phyloP scores from a whole-genome alignment of 2,888 invertebrate genomes.

The Nephrotoma guestfalica region DNA sequence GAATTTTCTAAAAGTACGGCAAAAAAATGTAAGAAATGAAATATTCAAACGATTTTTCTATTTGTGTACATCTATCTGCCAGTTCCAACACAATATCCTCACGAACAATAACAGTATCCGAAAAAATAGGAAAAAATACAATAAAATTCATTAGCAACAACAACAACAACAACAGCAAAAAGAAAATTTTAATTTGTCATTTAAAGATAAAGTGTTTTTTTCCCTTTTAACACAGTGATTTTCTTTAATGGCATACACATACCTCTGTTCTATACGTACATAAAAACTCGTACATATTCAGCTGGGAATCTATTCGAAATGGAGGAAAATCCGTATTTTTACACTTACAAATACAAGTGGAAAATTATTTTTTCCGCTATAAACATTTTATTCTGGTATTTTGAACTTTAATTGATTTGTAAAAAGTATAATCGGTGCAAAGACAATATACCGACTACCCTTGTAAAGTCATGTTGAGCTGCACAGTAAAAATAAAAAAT shows the following conservation, averaged over 20 bases:
- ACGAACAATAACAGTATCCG: not conserved
- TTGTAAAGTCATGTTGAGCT: not conserved
- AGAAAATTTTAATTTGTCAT: not conserved
- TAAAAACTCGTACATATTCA: too few species aligned
- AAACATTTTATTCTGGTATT: not conserved
- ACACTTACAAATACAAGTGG: too few species aligned
- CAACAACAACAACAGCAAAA: not conserved
- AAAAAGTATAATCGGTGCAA: not conserved
- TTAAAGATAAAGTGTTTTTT: not conserved
- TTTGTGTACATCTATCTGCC: not conserved
- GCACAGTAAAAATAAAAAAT: too few species aligned
- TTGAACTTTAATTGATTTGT: not conserved
- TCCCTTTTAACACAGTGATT: not conserved
- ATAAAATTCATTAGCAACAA: not conserved
- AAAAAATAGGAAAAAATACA: not conserved
- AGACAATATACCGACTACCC: not conserved
- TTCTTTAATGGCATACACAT: too few species aligned
- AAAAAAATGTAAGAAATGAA: not conserved
- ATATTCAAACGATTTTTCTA: not conserved
- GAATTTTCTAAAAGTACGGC: not conserved
- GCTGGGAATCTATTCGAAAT: too few species aligned
- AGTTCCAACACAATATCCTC: not conserved
- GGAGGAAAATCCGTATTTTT: too few species aligned
- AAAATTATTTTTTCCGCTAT: too few species aligned
- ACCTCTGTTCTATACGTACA: too few species aligned